Percentiles rank a stretch among this genome's conserved stretches.
phyloP scores from a whole-genome alignment of 2,113 vertebrate species.

The Ailurus styani region DNA sequence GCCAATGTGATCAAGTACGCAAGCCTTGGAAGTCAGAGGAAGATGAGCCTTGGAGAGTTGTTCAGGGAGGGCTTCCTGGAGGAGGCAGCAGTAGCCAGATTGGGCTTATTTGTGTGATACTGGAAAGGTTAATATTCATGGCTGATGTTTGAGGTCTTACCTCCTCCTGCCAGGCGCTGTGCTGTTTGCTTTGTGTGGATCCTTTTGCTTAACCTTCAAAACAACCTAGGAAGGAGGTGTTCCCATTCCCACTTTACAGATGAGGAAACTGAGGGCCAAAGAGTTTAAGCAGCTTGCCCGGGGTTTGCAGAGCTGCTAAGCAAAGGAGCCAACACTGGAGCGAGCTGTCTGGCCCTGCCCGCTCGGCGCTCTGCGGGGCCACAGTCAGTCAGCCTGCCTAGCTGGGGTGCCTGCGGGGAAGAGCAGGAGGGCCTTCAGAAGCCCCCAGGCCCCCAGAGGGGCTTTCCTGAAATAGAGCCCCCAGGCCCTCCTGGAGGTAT shows the following conservation, averaged over 20 bases:
- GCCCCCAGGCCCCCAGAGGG: background rate
- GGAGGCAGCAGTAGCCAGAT: background rate
- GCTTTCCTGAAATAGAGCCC: background rate
- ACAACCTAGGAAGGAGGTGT: background rate
- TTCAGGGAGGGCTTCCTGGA: slow-evolving; percentile 32
- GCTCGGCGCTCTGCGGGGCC: fast-evolving
- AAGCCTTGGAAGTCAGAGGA: background rate
- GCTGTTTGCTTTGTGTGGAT: background rate
- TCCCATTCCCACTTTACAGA: background rate
- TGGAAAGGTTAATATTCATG: background rate
- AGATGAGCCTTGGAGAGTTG: background rate
- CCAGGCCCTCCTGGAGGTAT: background rate
- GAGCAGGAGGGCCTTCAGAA: background rate
- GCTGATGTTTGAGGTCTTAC: background rate
- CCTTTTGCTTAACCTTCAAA: background rate
- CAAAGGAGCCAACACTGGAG: background rate
- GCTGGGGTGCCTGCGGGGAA: background rate
- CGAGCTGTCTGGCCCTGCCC: fast-evolving
- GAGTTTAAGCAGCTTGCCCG: too few relatives aligned
- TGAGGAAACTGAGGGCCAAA: background rate
- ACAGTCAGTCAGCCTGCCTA: background rate
- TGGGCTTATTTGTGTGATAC: background rate
- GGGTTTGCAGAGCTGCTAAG: background rate
- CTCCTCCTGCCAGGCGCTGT: background rate
- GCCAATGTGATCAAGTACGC: background rate